Evolutionary conservation across 2,797 vertebrate genomes (phyloP).

Genomic region (Alfaro cultratus): DNA sequence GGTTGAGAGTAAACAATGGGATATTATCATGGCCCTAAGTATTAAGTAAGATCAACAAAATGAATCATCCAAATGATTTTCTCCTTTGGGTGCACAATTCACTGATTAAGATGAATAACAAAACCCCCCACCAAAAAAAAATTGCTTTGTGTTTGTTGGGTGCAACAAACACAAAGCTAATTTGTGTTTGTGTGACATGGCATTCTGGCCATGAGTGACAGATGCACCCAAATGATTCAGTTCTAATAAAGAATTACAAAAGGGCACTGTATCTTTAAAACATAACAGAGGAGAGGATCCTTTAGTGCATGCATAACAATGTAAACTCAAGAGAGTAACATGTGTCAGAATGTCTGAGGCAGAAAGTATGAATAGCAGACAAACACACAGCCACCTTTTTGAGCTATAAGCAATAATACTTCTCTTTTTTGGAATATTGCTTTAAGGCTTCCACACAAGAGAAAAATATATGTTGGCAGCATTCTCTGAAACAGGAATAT

Average conservation of each 20-base stretch:
- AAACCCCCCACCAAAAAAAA: background rate
- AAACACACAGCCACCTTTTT: conserved; percentile 20
- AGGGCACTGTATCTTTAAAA: conserved; percentile 22
- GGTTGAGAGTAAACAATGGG: conserved; percentile 31
- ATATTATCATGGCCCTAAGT: conserved; percentile 54
- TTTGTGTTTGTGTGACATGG: conserved; percentile 31
- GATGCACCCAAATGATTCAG: background rate
- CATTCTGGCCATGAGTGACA: background rate
- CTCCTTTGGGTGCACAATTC: conserved; percentile 33
- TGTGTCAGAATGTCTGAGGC: conserved; percentile 9
- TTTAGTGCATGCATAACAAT: conserved; percentile 19
- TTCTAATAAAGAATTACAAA: conserved; percentile 18
- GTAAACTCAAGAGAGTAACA: conserved; percentile 11
- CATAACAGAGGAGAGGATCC: conserved; percentile 11
- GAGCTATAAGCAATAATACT: conserved; percentile 31
- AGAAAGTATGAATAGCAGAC: conserved; percentile 23
- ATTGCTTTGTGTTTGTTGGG: conserved; percentile 15
- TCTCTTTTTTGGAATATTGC: conserved; percentile 30
- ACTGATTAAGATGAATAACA: conserved; percentile 15
- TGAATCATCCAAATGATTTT: conserved; percentile 28
- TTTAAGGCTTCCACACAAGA: conserved; percentile 26
- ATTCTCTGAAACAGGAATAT: conserved; percentile 48
- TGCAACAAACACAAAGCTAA: too few species aligned
- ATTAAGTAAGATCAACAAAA: conserved; percentile 50
- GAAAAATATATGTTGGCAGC: conserved; percentile 21